Evolutionary conservation across 1,140 invertebrate genomes (phyloP).

Genomic region (Calephelis nemesis): DNA sequence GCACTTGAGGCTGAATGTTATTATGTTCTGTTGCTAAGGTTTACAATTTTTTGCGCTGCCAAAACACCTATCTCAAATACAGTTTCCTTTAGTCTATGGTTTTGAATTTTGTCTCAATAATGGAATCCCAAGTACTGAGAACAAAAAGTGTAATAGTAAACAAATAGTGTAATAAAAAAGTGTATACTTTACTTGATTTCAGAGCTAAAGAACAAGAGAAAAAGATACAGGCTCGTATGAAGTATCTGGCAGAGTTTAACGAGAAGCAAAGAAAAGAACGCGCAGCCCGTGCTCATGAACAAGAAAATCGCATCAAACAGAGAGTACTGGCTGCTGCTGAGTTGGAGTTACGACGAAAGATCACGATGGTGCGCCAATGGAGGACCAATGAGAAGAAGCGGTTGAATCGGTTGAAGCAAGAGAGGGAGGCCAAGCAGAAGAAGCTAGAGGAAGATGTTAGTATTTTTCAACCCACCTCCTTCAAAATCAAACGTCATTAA

Average conservation of each 20-base stretch:
- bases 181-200: background rate
- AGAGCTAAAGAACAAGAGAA: slow-evolving; percentile 68
- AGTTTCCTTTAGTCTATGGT: too few species aligned
- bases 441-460: slow-evolving; percentile 52
- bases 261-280: slow-evolving; percentile 60
- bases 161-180: too few species aligned
- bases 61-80: too few species aligned
- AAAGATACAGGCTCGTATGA: slow-evolving; percentile 62
- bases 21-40: too few species aligned
- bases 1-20: too few species aligned
- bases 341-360: slow-evolving; percentile 66
- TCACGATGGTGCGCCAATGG: slow-evolving; percentile 69
- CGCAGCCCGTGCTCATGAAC: slow-evolving; percentile 49
- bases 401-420: slow-evolving; percentile 52
- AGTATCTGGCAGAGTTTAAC: slow-evolving; percentile 63
- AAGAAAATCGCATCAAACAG: slow-evolving; percentile 64
- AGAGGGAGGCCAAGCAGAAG: slow-evolving; percentile 52
- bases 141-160: too few species aligned
- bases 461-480: background rate
- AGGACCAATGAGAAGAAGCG: slow-evolving; percentile 63
- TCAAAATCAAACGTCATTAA: too few species aligned
- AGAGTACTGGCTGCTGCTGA: slow-evolving; percentile 66
- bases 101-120: too few species aligned
- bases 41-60: too few species aligned
- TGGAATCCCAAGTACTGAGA: too few species aligned